Conservation (phyloP, 2,113 vertebrate species). For the Daubentonia madagascariensis region DNA sequence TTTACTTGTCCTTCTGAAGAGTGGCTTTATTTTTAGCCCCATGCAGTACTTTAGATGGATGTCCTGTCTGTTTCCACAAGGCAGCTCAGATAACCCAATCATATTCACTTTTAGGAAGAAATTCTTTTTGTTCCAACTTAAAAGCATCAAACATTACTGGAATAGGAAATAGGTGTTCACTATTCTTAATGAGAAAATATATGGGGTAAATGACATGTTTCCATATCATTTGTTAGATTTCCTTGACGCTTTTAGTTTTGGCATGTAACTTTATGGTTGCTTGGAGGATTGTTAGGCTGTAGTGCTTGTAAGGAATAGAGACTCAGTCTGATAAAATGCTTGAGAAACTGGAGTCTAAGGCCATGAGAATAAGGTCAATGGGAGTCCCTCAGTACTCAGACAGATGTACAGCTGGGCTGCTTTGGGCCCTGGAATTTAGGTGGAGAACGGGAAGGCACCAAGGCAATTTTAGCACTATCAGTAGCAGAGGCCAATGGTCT, state of each 20-base stretch:
- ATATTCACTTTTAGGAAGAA: neutral
- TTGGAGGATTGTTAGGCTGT: neutral
- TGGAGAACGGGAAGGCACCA: neutral
- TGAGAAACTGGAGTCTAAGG: neutral
- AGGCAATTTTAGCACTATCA: neutral
- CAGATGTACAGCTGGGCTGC: neutral
- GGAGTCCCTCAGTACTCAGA: neutral
- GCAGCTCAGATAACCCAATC: slow-evolving; percentile 36
- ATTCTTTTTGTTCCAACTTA: neutral
- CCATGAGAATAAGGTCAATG: neutral
- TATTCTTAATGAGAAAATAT: neutral
- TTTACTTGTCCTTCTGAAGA: slow-evolving; percentile 47
- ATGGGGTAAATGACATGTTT: neutral
- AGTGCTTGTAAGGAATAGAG: neutral
- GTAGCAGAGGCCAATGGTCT: neutral
- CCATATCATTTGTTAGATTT: neutral
- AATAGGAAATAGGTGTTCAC: neutral
- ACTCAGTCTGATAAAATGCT: neutral
- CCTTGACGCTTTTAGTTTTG: neutral
- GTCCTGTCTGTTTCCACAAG: slow-evolving; percentile 43
- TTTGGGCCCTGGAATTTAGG: neutral
- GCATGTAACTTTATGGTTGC: neutral
- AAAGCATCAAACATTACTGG: neutral
- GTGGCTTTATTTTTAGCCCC: slow-evolving; percentile 64
- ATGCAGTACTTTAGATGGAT: slow-evolving; percentile 37